Conservation (phyloP, 2,113 vertebrate species). For the Chroicocephalus ridibundus region DNA sequence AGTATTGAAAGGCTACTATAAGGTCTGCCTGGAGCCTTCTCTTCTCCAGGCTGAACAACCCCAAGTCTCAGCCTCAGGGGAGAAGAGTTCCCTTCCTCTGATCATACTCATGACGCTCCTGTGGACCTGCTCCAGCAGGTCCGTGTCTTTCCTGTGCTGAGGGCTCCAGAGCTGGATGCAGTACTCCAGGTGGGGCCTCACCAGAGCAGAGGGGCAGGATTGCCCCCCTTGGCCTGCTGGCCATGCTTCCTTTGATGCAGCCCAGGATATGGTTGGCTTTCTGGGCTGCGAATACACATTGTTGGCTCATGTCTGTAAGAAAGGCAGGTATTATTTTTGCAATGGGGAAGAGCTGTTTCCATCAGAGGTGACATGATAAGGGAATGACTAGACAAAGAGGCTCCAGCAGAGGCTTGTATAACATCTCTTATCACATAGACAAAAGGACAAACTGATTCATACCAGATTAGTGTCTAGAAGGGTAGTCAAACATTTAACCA, state of each 20-base stretch:
- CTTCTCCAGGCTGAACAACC: neutral
- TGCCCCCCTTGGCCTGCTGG: neutral
- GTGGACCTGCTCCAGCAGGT: neutral
- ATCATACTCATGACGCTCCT: neutral
- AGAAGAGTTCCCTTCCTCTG: neutral
- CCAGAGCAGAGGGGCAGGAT: neutral
- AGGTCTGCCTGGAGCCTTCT: neutral
- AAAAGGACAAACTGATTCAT: too few relatives aligned
- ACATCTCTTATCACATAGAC: too few relatives aligned
- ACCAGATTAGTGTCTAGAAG: too few relatives aligned
- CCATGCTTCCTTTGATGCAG: neutral
- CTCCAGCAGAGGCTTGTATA: too few relatives aligned
- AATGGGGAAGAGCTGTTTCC: too few relatives aligned
- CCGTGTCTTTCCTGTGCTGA: neutral
- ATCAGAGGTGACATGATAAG: too few relatives aligned
- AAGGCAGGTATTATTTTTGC: too few relatives aligned
- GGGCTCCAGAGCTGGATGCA: too few relatives aligned
- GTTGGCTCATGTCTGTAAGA: too few relatives aligned
- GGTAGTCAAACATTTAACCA: too few relatives aligned
- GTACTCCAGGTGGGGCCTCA: neutral
- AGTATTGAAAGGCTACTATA: neutral
- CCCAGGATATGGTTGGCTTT: too few relatives aligned
- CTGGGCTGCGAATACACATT: accelerated
- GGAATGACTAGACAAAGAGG: too few relatives aligned
- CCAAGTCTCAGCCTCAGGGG: neutral